Evolutionary conservation across 2,888 invertebrate species (phyloP), one percentile per base, ranked within the genome.

Genomic region (Drosophila rubida): DNA sequence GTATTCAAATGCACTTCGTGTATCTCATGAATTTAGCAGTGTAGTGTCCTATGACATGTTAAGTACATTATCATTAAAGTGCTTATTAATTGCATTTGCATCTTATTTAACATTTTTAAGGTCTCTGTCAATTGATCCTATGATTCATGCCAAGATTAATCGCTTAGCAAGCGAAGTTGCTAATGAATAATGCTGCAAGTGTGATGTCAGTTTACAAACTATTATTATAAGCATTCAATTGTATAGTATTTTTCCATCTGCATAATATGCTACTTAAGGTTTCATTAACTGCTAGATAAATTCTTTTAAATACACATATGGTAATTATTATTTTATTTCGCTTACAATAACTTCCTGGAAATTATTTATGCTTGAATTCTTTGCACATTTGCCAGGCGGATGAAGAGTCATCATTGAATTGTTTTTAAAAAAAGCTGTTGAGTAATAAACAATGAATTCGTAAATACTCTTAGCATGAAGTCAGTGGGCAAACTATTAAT

Each of bases 1-100:
- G 73, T 81, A 70, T 80, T 73, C 70, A 75, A 77, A 75, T 71
- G 58, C 54, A 63, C 22, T 54, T 57, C 41, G 13, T 25, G 27
- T 8, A 30, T 51, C 45, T 32, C 13, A 37, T 53, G 53, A 53
- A 53, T n/a, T n/a, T 53, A 45, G 14, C 42, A 45, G 35, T 35
- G 14, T 32, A n/a, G 11, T 16, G 19, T 30, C 30, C 46, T 39
- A 19, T 19, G 19, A 19, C 42, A 46, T 41, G 13, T 41, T 62
- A 61, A 68, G 82, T 69, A 59, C 61, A 66, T 68, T 75, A 51
- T 48, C 39, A 61, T 35, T 67, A 50, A 46, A 32, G 37, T 53
- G 60, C 25, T 55, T 66, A 45, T 46, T 54, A 30, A 55, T 61
- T 61, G 62, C 22, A 41, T 48, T 37, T 53, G 45, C 22, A 16